Conservation (phyloP, 2,797 vertebrate genomes). For the Astyanax mexicanus region DNA sequence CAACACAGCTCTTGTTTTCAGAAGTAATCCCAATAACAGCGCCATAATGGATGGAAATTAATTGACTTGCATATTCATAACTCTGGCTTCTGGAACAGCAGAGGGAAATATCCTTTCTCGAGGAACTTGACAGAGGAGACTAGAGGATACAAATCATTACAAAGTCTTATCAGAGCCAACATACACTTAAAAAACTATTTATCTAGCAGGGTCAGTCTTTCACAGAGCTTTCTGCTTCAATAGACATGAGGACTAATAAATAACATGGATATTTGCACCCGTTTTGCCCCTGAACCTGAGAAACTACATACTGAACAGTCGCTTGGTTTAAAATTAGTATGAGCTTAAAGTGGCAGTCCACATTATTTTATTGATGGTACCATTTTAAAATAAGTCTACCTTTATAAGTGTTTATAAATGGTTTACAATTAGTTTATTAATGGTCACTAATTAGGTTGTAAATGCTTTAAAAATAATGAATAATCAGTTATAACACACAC, state of each 20-base stretch:
- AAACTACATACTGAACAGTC: neutral
- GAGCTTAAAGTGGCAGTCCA: no score
- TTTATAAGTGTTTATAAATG: no score
- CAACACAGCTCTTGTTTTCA: constrained; percentile 36
- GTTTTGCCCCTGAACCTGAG: neutral
- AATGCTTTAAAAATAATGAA: no score
- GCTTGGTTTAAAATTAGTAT: no score
- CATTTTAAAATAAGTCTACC: no score
- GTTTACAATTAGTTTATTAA: no score
- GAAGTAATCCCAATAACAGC: constrained; percentile 50
- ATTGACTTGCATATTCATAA: constrained; percentile 50
- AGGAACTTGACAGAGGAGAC: constrained; percentile 7
- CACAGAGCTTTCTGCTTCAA: neutral
- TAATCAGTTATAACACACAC: no score
- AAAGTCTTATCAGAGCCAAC: neutral
- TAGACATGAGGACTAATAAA: constrained; percentile 28
- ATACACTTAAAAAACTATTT: neutral
- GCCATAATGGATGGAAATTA: constrained; percentile 48
- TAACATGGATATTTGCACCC: neutral
- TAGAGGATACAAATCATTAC: constrained; percentile 12
- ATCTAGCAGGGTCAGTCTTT: constrained; percentile 5
- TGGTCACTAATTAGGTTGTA: no score
- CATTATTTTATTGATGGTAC: no score
- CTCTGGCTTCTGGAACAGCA: constrained; percentile 24
- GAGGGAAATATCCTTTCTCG: constrained; percentile 18